These are phyloP conservation scores for Drosophila nigrodunni DNA, from an alignment of 1,140 invertebrate genomes.

Conservation along the genomic window DNA sequence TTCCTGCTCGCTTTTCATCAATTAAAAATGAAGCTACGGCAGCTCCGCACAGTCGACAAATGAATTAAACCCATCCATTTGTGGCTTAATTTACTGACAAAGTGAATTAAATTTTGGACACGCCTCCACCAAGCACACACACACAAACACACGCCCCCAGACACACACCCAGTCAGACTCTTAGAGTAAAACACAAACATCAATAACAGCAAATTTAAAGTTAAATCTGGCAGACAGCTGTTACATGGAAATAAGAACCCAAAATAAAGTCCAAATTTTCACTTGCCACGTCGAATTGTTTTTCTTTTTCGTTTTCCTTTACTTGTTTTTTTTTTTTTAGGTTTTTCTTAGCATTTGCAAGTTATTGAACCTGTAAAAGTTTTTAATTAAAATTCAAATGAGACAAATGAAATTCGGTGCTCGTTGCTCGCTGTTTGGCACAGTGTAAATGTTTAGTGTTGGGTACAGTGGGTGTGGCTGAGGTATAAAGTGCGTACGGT, in stretches of 20 bases:
- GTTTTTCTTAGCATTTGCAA: conserved; percentile 38
- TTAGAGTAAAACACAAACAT: conserved; percentile 8
- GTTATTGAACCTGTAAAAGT: conserved; percentile 80
- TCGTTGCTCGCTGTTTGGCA: conserved; percentile 14
- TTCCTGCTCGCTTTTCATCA: too few species aligned
- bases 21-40: conserved; percentile 8
- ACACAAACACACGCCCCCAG: not conserved
- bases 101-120: conserved; percentile 15
- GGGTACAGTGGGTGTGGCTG: conserved; percentile 12
- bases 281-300: conserved; percentile 23
- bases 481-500: conserved; percentile 38
- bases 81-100: conserved; percentile 22
- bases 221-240: conserved; percentile 61
- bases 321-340: not conserved
- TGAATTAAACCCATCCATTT: not conserved
- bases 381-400: conserved; percentile 82
- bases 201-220: conserved; percentile 34
- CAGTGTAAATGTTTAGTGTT: conserved; percentile 27
- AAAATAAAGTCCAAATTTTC: conserved; percentile 35
- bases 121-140: conserved; percentile 5
- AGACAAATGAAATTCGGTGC: conserved; percentile 64
- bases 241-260: conserved; percentile 66
- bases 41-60: not conserved
- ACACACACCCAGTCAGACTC: not conserved
- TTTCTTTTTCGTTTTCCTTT: conserved; percentile 1